Evolutionary conservation across 2,888 invertebrate genomes (phyloP).

Genomic region (Muschampia plurimacula): DNA sequence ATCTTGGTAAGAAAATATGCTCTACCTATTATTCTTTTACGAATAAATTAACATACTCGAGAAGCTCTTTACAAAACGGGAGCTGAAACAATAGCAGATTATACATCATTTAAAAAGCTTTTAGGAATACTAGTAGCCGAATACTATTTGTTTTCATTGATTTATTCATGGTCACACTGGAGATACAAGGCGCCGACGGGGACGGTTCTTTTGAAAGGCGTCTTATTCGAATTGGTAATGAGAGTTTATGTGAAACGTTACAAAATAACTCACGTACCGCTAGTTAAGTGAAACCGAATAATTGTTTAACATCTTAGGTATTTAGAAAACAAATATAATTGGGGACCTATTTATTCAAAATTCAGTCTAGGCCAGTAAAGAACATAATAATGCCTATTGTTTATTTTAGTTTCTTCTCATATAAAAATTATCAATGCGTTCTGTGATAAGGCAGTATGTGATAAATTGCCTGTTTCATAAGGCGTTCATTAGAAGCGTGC

Average conservation of each 20-base stretch:
- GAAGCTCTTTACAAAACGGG: constrained; percentile 71
- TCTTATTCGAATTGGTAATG: constrained; percentile 79
- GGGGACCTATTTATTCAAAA: constrained; percentile 39
- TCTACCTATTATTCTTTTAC: constrained; percentile 75
- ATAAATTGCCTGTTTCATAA: constrained; percentile 85
- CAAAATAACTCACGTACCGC: constrained; percentile 72
- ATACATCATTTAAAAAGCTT: constrained; percentile 74
- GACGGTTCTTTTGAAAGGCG: constrained; percentile 73
- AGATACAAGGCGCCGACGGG: constrained; percentile 79
- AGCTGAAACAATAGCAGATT: constrained; percentile 77
- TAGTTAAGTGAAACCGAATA: constrained; percentile 70
- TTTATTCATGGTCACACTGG: constrained; percentile 81
- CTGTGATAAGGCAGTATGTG: constrained; percentile 80
- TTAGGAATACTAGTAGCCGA: constrained; percentile 82
- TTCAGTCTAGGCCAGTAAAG: constrained; percentile 9
- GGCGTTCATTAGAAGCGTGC: constrained; percentile 84
- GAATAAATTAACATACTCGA: constrained; percentile 82
- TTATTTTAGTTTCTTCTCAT: constrained; percentile 73
- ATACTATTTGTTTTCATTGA: constrained; percentile 85
- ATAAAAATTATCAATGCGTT: constrained; percentile 78
- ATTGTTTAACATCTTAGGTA: constrained; percentile 56
- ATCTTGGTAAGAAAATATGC: constrained; percentile 80
- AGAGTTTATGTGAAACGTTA: constrained; percentile 71
- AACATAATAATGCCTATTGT: constrained; percentile 64
- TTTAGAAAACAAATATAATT: constrained; percentile 50